phyloP scores from a whole-genome alignment of 2,797 vertebrate genomes.

The Serranus cabrilla region DNA sequence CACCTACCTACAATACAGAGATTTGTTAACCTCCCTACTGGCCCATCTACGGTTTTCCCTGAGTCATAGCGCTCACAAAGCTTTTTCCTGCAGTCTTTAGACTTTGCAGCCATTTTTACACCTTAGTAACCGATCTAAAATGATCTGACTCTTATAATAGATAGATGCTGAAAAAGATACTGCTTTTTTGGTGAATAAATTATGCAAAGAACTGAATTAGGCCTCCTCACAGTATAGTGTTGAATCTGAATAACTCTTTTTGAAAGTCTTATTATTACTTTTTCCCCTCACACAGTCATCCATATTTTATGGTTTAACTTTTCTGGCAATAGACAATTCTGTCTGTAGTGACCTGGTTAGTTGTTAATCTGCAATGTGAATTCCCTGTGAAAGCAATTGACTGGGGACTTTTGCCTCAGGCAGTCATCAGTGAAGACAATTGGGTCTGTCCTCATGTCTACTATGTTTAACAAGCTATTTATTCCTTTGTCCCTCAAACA shows the following conservation, averaged over 20 bases:
- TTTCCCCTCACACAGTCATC: neutral
- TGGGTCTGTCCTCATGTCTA: slow-evolving; percentile 84
- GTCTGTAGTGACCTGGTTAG: slow-evolving; percentile 81
- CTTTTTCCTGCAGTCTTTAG: slow-evolving; percentile 37
- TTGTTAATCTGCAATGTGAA: slow-evolving; percentile 82
- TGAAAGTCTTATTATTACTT: slow-evolving; percentile 21
- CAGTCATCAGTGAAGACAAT: slow-evolving; percentile 86
- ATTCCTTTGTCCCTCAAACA: slow-evolving; percentile 51
- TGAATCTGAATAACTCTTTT: slow-evolving; percentile 47
- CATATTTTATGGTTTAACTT: slow-evolving; percentile 61
- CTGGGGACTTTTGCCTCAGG: slow-evolving; percentile 88
- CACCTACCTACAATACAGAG: slow-evolving; percentile 56
- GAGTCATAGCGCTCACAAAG: slow-evolving; percentile 36
- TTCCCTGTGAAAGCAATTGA: slow-evolving; percentile 86
- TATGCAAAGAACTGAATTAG: slow-evolving; percentile 48
- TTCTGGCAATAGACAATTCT: slow-evolving; percentile 56
- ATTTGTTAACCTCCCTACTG: slow-evolving; percentile 55
- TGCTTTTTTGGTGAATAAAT: slow-evolving; percentile 39
- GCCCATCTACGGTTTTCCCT: slow-evolving; percentile 39
- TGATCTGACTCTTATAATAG: slow-evolving; percentile 26
- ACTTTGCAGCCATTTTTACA: slow-evolving; percentile 25
- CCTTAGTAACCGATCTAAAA: slow-evolving; percentile 18
- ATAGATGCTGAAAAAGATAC: slow-evolving; percentile 17
- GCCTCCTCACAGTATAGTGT: slow-evolving; percentile 45
- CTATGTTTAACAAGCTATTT: slow-evolving; percentile 79